Conservation (phyloP, 2,113 vertebrate genomes). For the cattle (Bos taurus) region DNA sequence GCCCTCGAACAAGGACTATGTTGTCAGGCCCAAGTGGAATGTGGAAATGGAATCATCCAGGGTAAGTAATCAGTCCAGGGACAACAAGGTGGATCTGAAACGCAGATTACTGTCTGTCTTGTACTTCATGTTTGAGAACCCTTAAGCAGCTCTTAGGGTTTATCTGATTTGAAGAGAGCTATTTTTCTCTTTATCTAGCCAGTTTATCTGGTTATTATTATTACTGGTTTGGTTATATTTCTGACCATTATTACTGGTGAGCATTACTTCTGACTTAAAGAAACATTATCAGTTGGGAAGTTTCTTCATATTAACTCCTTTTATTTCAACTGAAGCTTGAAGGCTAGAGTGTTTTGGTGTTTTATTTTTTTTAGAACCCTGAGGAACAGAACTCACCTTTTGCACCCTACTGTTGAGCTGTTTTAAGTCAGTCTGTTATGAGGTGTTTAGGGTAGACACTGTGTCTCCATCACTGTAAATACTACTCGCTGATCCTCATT, state of each 20-base stretch:
- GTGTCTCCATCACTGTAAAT: conserved; percentile 25
- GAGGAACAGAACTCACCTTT: not conserved
- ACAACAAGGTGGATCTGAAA: not conserved
- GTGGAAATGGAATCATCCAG: conserved; percentile 93
- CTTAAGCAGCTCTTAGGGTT: not conserved
- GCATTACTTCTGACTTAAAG: not conserved
- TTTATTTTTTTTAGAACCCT: not conserved
- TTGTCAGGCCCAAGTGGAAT: conserved; percentile 98
- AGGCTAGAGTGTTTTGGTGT: not conserved
- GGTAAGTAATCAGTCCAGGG: conserved; percentile 81
- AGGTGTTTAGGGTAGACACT: not conserved
- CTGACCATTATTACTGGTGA: not conserved
- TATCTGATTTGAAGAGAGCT: not conserved
- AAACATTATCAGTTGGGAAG: not conserved
- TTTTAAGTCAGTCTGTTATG: not conserved
- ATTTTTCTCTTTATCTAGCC: not conserved
- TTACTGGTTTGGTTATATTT: no score
- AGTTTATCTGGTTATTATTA: not conserved
- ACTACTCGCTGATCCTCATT: conserved; percentile 45
- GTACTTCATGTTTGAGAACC: not conserved
- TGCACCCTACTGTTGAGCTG: not conserved
- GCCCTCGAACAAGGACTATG: conserved; percentile 99
- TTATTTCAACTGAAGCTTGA: not conserved
- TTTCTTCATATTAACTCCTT: not conserved
- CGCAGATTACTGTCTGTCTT: not conserved